A percentile compares a stretch with the other conserved stretches of the same genome.
phyloP scores from a whole-genome alignment of 1,140 invertebrate species.

The Euwallacea fornicatus region DNA sequence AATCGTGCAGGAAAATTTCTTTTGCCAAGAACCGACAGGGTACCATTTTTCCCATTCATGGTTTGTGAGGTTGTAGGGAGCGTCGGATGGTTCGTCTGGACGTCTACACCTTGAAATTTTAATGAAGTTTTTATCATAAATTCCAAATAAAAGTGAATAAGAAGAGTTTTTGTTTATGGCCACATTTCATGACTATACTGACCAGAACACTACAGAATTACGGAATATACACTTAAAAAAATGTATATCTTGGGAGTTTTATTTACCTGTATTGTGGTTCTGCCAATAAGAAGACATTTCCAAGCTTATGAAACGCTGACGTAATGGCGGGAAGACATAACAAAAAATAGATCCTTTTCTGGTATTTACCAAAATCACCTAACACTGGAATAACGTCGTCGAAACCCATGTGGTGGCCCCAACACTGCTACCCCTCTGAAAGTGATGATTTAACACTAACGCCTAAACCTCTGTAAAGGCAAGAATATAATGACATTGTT shows the following conservation, averaged over 20 bases:
- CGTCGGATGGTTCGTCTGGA: slow-evolving; percentile 60
- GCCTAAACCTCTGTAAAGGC: no score
- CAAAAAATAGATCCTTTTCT: slow-evolving; percentile 69
- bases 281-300: slow-evolving; percentile 70
- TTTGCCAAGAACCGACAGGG: slow-evolving; percentile 56
- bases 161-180: no score
- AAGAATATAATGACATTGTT: no score
- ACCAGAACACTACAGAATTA: neutral
- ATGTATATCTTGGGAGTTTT: neutral
- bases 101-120: slow-evolving; percentile 59
- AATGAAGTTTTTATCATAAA: neutral
- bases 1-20: slow-evolving; percentile 57
- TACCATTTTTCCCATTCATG: slow-evolving; percentile 58
- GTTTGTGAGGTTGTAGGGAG: slow-evolving; percentile 55
- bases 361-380: slow-evolving; percentile 71
- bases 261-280: slow-evolving; percentile 61
- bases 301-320: slow-evolving; percentile 75
- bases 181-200: neutral
- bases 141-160: neutral
- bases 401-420: slow-evolving; percentile 62
- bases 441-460: no score
- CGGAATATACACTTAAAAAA: neutral
- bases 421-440: no score
- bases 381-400: slow-evolving; percentile 69
- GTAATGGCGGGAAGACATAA: slow-evolving; percentile 71